Base-by-base conservation (phyloP, 2,888 invertebrate species). In the Acronicta psi region DNA sequence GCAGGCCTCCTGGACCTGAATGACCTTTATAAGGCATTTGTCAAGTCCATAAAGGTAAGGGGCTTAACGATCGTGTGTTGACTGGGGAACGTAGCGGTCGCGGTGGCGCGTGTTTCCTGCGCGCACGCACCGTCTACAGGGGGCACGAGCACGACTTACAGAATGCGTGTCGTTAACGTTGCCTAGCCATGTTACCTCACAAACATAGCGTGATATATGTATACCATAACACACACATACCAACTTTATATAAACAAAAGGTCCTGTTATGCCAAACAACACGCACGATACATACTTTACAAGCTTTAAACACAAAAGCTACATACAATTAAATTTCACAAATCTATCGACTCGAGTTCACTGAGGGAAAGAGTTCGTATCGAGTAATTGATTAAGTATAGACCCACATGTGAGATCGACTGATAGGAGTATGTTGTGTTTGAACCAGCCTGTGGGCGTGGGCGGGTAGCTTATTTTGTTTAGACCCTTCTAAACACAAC, bases 91-190 rank as follows among this genome's bases (percentile, higher is more conserved):
- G 54, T 75, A 75, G 75, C 73, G 73, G 75, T 75, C 58, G 72
- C 72, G 82, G 83, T 84, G 85, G 86, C 84, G 89, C 90, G 86
- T 88, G 90, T 82, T 90, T 90, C 91, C 91, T 90, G 92, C 87
- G 86, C 76, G 78, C 71, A 78, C 77, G 80, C 85, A 75, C 64
- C 47, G 49, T 61, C 69, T 73, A 45, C 77, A 76, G 75, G 84
- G 80, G 75, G 79, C 84, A 84, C 80, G 86, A 83, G 87, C 90
- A 88, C 89, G 90, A 86, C 81, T 86, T 67, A 61, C 79, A 81
- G 82, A 82, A 83, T 83, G 82, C 85, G 81, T 85, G 86, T 82
- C 79, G 76, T 81, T 79, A 81, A 79, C 73, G 81, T 81, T 72
- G 68, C 73, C 69, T 77, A 77, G 76, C 71, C 70, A 80, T 79